These are phyloP conservation scores for Tiliacea citrago DNA, from an alignment of 2,888 invertebrate species.

Conservation along the genomic window DNA sequence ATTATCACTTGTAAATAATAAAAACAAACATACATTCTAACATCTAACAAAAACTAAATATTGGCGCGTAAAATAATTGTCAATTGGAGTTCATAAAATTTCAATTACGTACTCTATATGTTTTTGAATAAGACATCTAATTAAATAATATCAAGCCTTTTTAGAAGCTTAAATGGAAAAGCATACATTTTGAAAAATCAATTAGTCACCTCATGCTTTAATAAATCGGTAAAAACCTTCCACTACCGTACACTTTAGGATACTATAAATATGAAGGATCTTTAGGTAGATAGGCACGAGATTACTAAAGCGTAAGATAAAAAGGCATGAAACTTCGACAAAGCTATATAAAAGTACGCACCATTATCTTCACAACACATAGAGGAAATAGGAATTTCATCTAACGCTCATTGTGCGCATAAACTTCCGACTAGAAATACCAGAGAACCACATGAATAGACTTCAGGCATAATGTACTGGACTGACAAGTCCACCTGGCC, in stretches of 20 bases:
- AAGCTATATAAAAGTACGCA: constrained; percentile 2
- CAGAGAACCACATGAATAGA: constrained; percentile 51
- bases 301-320: too few relatives aligned
- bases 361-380: constrained; percentile 33
- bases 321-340: not conserved
- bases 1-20: not conserved
- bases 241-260: not conserved
- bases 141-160: not conserved
- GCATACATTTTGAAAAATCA: not conserved
- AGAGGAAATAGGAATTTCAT: constrained; percentile 50
- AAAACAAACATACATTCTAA: too few relatives aligned
- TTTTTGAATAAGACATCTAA: not conserved
- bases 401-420: constrained; percentile 40
- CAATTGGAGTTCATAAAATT: not conserved
- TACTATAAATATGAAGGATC: not conserved
- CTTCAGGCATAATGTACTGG: constrained; percentile 43
- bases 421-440: constrained; percentile 57
- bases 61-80: not conserved
- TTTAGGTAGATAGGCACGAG: not conserved
- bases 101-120: not conserved
- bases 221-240: not conserved
- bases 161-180: not conserved
- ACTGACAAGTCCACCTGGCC: constrained; percentile 48
- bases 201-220: not conserved
- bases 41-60: not conserved